Evolutionary conservation across 2,888 invertebrate species (phyloP).

Genomic region (Oegoconia quadripuncta): DNA sequence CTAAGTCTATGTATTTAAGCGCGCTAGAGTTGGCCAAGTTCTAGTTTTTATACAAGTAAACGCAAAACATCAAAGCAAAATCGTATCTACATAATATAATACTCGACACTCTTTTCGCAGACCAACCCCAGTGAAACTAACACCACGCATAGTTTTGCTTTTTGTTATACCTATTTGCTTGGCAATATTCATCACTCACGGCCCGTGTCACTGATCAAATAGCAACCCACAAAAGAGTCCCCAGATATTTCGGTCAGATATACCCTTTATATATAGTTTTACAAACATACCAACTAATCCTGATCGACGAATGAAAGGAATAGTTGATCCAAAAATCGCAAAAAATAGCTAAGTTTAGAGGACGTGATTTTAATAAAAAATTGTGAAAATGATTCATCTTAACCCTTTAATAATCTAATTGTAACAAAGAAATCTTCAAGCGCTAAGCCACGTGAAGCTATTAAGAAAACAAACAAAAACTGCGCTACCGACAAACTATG

Average conservation of each 20-base stretch:
- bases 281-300: slow-evolving; percentile 53
- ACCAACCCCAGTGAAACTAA: slow-evolving; percentile 70
- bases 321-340: slow-evolving; percentile 22
- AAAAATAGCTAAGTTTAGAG: background rate
- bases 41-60: background rate
- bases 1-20: too few species aligned
- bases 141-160: slow-evolving; percentile 75
- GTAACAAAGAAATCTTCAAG: slow-evolving; percentile 26
- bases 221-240: slow-evolving; percentile 72
- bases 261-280: slow-evolving; percentile 67
- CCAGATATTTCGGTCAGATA: slow-evolving; percentile 71
- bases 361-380: slow-evolving; percentile 6
- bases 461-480: slow-evolving; percentile 51
- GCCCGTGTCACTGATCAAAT: slow-evolving; percentile 75
- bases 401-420: slow-evolving; percentile 18
- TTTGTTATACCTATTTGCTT: slow-evolving; percentile 77
- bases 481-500: slow-evolving; percentile 44
- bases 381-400: background rate
- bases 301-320: slow-evolving; percentile 32
- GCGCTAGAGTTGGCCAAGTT: too few species aligned
- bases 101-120: slow-evolving; percentile 34
- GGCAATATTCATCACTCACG: slow-evolving; percentile 79
- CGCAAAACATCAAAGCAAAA: slow-evolving; percentile 25
- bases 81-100: slow-evolving; percentile 27
- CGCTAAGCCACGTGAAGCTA: slow-evolving; percentile 44